These are phyloP conservation scores for Cotesia chilonis DNA, from an alignment of 1,140 invertebrate genomes.

Conservation along the genomic window DNA sequence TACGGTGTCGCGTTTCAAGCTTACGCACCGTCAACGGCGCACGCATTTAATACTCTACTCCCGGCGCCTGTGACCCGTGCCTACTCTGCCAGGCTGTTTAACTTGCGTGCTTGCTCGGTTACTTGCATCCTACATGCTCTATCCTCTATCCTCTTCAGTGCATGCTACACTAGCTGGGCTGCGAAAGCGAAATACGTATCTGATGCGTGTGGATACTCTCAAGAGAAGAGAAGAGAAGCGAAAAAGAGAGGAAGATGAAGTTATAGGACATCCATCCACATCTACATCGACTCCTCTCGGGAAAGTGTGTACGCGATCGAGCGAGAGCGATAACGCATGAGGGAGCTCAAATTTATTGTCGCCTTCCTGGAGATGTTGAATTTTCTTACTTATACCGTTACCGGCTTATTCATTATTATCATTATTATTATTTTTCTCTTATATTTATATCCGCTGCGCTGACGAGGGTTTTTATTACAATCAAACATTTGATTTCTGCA, in stretches of 20 bases:
- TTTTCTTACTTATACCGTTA: neutral
- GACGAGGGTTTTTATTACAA: too few species aligned
- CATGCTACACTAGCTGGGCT: too few species aligned
- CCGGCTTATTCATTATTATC: too few species aligned
- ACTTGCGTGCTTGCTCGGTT: conserved; percentile 13
- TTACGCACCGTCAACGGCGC: conserved; percentile 44
- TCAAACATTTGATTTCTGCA: too few species aligned
- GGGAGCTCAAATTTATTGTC: conserved; percentile 20
- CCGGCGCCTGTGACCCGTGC: conserved; percentile 35
- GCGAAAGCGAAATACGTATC: too few species aligned
- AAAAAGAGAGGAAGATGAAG: neutral
- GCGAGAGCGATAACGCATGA: conserved; percentile 24
- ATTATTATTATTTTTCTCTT: too few species aligned
- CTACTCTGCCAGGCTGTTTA: too few species aligned
- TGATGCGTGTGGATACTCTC: conserved; percentile 34
- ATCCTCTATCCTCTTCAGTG: neutral
- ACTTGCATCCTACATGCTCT: conserved; percentile 12
- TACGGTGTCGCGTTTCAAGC: conserved; percentile 59
- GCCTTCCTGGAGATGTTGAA: conserved; percentile 9
- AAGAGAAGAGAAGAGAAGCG: conserved; percentile 28
- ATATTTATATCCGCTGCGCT: too few species aligned
- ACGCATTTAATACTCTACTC: conserved; percentile 23
- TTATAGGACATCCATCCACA: neutral
- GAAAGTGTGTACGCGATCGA: conserved; percentile 25
- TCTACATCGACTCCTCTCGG: neutral